phyloP scores from a whole-genome alignment of 2,797 vertebrate species.

The Pseudochaenichthys georgianus region DNA sequence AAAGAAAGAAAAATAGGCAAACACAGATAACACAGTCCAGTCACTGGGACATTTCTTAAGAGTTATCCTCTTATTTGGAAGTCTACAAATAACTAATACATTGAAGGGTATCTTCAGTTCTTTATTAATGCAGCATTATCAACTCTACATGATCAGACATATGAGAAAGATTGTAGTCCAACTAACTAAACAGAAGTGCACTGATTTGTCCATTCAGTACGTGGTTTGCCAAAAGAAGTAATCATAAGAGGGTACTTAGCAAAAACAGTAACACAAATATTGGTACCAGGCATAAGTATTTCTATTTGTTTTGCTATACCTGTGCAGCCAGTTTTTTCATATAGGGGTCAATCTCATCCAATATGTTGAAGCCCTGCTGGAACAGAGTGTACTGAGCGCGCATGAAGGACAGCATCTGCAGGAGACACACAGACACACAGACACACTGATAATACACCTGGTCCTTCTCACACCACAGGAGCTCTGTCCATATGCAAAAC shows the following conservation, averaged over 20 bases:
- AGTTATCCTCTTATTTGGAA: background rate
- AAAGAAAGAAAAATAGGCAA: background rate
- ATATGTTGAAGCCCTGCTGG: constrained; percentile 94
- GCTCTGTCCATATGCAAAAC: background rate
- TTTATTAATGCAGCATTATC: background rate
- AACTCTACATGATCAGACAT: background rate
- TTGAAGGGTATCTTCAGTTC: background rate
- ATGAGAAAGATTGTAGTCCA: background rate
- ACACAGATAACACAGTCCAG: background rate
- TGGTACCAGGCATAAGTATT: background rate
- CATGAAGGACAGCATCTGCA: constrained; percentile 99
- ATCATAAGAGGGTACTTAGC: background rate
- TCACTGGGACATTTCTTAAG: background rate
- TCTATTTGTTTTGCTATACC: constrained; percentile 76
- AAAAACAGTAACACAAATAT: constrained; percentile 1
- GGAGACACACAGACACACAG: constrained; percentile 14
- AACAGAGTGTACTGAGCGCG: constrained; percentile 95
- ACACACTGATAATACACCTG: background rate
- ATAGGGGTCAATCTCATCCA: constrained; percentile 95
- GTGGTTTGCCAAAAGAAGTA: background rate
- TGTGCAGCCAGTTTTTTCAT: constrained; percentile 96
- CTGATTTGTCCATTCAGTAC: background rate
- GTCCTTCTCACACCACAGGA: background rate
- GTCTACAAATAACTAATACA: background rate
- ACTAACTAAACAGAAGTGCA: background rate